Conservation (phyloP, 2,113 vertebrate species). For the Misgurnus anguillicaudatus region DNA sequence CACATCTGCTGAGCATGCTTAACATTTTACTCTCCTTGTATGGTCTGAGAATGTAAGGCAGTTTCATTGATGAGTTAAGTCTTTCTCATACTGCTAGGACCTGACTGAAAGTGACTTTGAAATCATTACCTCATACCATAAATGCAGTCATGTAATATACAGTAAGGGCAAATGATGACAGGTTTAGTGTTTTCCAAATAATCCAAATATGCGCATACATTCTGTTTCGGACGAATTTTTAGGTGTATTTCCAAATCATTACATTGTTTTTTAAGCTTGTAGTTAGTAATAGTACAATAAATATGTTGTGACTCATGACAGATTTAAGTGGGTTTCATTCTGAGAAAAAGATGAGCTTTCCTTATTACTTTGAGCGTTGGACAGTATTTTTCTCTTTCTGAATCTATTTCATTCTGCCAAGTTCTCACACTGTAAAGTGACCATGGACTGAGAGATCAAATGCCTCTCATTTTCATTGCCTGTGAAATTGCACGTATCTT, state of each 20-base stretch:
- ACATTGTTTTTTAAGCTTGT: too few species aligned
- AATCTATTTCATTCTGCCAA: conserved; percentile 25
- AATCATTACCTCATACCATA: conserved; percentile 36
- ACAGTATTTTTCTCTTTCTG: background rate
- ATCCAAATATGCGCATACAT: background rate
- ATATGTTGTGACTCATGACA: too few species aligned
- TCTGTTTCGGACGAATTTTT: too few species aligned
- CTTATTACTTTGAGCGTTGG: background rate
- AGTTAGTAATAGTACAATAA: too few species aligned
- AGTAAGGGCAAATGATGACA: conserved; percentile 34
- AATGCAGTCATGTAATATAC: background rate
- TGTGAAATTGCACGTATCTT: conserved; percentile 39
- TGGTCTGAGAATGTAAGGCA: too few species aligned
- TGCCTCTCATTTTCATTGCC: conserved; percentile 17
- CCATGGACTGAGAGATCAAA: conserved; percentile 6
- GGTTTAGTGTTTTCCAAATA: background rate
- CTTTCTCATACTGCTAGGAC: background rate
- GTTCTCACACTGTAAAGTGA: conserved; percentile 32
- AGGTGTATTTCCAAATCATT: too few species aligned
- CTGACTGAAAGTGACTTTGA: background rate
- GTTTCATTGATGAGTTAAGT: too few species aligned
- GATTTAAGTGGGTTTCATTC: too few species aligned
- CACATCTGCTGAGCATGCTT: too few species aligned
- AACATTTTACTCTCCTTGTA: too few species aligned
- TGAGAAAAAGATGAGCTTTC: too few species aligned